Conservation (phyloP, 2,113 vertebrate genomes). For the Plecotus auritus region DNA sequence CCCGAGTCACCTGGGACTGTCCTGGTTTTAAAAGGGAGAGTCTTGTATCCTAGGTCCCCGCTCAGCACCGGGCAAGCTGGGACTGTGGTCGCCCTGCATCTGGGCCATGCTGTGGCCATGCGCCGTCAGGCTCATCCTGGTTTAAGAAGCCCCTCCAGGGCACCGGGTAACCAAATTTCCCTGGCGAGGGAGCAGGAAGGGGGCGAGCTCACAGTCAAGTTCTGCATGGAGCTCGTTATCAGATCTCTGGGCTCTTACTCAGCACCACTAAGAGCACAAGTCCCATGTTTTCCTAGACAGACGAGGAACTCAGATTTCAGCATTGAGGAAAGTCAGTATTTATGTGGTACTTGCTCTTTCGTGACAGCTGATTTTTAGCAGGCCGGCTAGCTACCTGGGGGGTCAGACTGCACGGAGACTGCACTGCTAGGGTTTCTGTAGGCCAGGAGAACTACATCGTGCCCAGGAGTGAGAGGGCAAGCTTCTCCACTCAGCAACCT, state of each 20-base stretch:
- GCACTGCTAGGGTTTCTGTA: not conserved
- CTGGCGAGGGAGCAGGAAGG: not conserved
- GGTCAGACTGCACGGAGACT: not conserved
- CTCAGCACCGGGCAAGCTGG: not conserved
- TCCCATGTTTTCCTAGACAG: not conserved
- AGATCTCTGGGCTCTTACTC: not conserved
- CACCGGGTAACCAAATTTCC: not conserved
- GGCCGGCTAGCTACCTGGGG: not conserved
- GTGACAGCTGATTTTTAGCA: not conserved
- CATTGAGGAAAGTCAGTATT: not conserved
- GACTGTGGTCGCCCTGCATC: fast-evolving
- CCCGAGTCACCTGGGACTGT: not conserved
- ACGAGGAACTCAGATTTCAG: not conserved
- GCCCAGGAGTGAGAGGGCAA: not conserved
- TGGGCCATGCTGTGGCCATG: not conserved
- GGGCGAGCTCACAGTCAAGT: not conserved
- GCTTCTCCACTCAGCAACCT: not conserved
- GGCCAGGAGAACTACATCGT: not conserved
- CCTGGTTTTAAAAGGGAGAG: not conserved
- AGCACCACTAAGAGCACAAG: not conserved
- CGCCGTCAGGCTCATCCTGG: fast-evolving
- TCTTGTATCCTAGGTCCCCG: not conserved
- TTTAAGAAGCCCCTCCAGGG: not conserved
- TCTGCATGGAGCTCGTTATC: not conserved
- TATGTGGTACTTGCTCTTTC: not conserved